A percentile compares a stretch with the other conserved stretches of the same genome.
These are phyloP conservation scores for Amia ocellicauda DNA, from an alignment of 2,113 vertebrate genomes.

Conservation along the genomic window DNA sequence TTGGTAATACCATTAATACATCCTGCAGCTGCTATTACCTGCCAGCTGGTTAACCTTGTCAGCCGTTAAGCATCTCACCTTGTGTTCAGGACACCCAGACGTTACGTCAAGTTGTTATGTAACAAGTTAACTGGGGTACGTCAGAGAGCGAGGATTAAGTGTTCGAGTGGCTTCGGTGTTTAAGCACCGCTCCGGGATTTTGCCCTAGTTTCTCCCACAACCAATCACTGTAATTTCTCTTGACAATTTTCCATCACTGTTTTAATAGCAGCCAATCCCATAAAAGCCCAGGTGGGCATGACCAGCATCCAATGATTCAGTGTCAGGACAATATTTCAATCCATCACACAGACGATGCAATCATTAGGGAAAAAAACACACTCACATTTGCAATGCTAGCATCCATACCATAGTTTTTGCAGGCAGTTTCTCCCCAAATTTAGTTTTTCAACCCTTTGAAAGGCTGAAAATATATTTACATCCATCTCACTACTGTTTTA, in stretches of 20 bases:
- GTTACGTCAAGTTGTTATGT: constrained; percentile 20
- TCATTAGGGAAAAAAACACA: too few species aligned
- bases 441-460: too few species aligned
- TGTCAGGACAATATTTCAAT: too few species aligned
- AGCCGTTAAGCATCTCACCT: constrained; percentile 26
- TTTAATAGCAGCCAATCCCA: too few species aligned
- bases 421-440: too few species aligned
- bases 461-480: too few species aligned
- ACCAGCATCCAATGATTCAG: too few species aligned
- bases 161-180: constrained; percentile 3
- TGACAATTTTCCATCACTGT: neutral
- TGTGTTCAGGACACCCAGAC: constrained; percentile 6
- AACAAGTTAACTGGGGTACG: constrained; percentile 22
- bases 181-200: neutral
- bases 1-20: constrained; percentile 13
- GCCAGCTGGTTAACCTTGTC: constrained; percentile 15
- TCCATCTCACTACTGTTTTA: too few species aligned
- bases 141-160: constrained; percentile 14
- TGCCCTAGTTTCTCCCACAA: constrained; percentile 20
- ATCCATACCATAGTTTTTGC: too few species aligned
- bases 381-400: too few species aligned
- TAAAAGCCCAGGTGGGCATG: too few species aligned
- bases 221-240: constrained; percentile 33
- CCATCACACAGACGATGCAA: too few species aligned
- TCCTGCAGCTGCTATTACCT: neutral